Evolutionary conservation across 2,888 invertebrate genomes (phyloP).

Genomic region (Phengaris arion): DNA sequence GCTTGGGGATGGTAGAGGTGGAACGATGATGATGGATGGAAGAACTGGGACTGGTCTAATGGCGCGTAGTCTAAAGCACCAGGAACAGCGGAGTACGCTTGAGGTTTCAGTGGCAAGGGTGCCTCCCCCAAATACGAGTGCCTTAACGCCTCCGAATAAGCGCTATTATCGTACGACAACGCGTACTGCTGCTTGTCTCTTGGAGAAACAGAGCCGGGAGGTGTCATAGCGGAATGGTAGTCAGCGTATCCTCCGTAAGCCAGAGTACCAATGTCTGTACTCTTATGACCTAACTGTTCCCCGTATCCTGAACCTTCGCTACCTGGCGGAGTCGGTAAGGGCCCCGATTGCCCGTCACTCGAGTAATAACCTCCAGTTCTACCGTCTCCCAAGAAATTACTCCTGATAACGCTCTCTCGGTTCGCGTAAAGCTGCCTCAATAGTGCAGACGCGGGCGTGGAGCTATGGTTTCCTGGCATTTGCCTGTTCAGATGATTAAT

Average conservation of each 20-base stretch:
- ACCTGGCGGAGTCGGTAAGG: constrained; percentile 93
- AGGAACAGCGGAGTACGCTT: constrained; percentile 89
- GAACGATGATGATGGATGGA: constrained; percentile 88
- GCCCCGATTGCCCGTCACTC: constrained; percentile 83
- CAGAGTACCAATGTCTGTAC: constrained; percentile 81
- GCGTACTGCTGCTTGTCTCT: constrained; percentile 87
- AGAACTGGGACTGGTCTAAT: constrained; percentile 91
- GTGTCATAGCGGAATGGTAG: constrained; percentile 96
- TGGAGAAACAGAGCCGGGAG: constrained; percentile 97
- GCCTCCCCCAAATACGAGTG: constrained; percentile 75
- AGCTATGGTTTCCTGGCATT: constrained; percentile 74
- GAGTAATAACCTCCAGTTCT: constrained; percentile 72
- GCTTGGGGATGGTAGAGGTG: constrained; percentile 90
- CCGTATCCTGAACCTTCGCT: constrained; percentile 89
- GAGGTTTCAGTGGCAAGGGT: constrained; percentile 90
- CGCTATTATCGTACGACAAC: constrained; percentile 74
- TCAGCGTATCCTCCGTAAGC: constrained; percentile 83
- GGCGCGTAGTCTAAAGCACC: constrained; percentile 83
- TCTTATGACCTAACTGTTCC: constrained; percentile 79
- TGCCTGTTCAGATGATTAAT: constrained; percentile 82
- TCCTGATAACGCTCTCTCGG: constrained; percentile 96
- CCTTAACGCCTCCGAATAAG: constrained; percentile 83
- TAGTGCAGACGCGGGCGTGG: constrained; percentile 92
- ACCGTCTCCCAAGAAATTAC: constrained; percentile 83
- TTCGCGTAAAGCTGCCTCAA: constrained; percentile 94